A percentile compares a stretch with the other conserved stretches of the same genome.
These are phyloP conservation scores for Melanotaenia boesemani DNA, from an alignment of 2,797 vertebrate genomes.

Conservation along the genomic window DNA sequence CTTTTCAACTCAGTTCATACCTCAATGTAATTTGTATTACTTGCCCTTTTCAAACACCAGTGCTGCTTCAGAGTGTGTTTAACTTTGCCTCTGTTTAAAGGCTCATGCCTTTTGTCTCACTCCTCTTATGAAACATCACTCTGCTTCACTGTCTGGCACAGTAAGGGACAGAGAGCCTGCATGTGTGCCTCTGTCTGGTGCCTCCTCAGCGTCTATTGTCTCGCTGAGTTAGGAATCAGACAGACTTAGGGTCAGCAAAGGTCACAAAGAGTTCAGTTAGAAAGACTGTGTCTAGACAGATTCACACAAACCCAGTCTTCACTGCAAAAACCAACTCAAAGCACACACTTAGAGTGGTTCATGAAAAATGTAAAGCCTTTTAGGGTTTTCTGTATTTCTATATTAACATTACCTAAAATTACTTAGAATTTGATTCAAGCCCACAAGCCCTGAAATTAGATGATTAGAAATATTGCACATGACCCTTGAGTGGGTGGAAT, in stretches of 20 bases:
- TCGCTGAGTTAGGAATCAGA: conserved; percentile 58
- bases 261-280: conserved; percentile 62
- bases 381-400: neutral
- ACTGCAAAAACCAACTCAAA: conserved; percentile 6
- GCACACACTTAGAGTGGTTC: neutral
- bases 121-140: conserved; percentile 42
- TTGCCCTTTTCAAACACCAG: neutral
- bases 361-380: neutral
- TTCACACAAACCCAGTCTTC: conserved; percentile 21
- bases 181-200: conserved; percentile 54
- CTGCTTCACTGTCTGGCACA: conserved; percentile 53
- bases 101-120: conserved; percentile 42
- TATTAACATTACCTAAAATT: neutral
- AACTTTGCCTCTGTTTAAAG: conserved; percentile 38
- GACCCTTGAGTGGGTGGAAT: neutral
- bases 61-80: conserved; percentile 2
- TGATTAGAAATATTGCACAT: neutral
- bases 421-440: neutral
- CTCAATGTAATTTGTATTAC: neutral
- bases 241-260: conserved; percentile 61
- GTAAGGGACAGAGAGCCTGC: conserved; percentile 44
- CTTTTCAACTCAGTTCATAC: neutral
- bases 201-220: conserved; percentile 67
- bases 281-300: conserved; percentile 59
- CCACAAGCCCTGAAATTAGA: neutral